A percentile compares a stretch with the other conserved stretches of the same genome.
Evolutionary conservation across 2,113 vertebrate genomes (phyloP).

Genomic region (Elachura formosa): DNA sequence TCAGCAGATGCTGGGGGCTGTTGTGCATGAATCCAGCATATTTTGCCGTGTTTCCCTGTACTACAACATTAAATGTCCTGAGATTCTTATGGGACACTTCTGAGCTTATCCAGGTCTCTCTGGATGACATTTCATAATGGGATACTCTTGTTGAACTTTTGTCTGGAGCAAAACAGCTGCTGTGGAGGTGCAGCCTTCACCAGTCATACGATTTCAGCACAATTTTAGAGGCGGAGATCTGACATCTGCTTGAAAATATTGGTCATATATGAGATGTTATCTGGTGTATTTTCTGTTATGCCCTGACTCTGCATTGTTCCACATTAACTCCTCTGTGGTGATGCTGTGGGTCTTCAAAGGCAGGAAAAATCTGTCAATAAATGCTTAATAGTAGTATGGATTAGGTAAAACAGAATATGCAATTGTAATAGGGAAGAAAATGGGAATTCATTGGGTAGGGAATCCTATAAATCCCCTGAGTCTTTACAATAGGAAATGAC

Average conservation of each 20-base stretch:
- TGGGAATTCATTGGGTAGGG: neutral
- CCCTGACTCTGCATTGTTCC: neutral
- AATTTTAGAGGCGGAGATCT: neutral
- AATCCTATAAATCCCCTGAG: neutral
- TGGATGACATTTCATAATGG: no score
- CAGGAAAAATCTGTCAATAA: constrained; percentile 31
- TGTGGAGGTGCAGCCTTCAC: neutral
- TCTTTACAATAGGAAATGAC: neutral
- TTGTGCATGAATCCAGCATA: no score
- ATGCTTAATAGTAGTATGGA: constrained; percentile 31
- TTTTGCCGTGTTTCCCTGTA: no score
- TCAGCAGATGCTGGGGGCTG: no score
- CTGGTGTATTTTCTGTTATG: neutral
- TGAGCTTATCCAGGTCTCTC: neutral
- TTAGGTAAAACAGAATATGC: constrained; percentile 2
- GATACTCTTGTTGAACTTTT: neutral
- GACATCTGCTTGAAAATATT: neutral
- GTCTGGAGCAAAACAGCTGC: neutral
- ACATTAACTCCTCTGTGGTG: neutral
- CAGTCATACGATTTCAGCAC: neutral
- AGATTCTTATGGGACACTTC: neutral
- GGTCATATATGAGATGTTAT: neutral
- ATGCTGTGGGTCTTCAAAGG: constrained; percentile 14
- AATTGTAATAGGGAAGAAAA: neutral
- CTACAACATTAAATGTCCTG: neutral